Evolutionary conservation across 2,113 vertebrate species (phyloP), one percentile per base, ranked within the genome.

Genomic region (Cinclus cinclus): DNA sequence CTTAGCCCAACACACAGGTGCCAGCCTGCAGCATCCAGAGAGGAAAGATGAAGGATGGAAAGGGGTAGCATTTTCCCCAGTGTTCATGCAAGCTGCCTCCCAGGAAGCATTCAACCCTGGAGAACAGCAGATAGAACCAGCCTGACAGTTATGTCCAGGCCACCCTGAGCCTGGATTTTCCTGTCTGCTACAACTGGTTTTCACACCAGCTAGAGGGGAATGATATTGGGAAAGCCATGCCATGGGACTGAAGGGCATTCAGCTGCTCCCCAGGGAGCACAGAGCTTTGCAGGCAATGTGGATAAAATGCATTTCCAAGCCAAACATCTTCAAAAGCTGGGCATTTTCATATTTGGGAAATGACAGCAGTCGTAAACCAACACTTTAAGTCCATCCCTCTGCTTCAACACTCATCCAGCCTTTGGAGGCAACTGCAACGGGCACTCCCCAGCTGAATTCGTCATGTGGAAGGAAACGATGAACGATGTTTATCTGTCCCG

Each of bases 341-440:
- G 18, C 35, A 33, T 67, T 70, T 13, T 15, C n/a, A 12, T 13
- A n/a, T n/a, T 50, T 74, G 7, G 9, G 68, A 23, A 67, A 62
- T 19, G 46, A 33, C 1, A 81, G 33, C 33, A 46, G 23, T 52
- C 5, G 64, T 20, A 46, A 86, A 37, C 35, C 11, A 30, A 20
- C 0, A 20, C 9, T 80, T 27, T 21, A 44, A 52, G 76, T 27
- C 33, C n/a, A 30, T 5, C 0, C 12, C 39, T 24, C 46, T 52
- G 46, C 63, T 76, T 33, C 59, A 11, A 5, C 0, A 7, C 30
- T 56, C 53, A 30, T 3, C 15, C 53, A 35, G 39, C 16, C 2
- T 15, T 28, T 3, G 24, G 9, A 49, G 28, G 33, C 39, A 47
- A 50, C 25, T 30, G 28, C 56, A 42, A 9, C 0, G 1, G 42